Evolutionary conservation across 2,797 vertebrate species (phyloP).

Genomic region (Spinibarbus caldwelli): DNA sequence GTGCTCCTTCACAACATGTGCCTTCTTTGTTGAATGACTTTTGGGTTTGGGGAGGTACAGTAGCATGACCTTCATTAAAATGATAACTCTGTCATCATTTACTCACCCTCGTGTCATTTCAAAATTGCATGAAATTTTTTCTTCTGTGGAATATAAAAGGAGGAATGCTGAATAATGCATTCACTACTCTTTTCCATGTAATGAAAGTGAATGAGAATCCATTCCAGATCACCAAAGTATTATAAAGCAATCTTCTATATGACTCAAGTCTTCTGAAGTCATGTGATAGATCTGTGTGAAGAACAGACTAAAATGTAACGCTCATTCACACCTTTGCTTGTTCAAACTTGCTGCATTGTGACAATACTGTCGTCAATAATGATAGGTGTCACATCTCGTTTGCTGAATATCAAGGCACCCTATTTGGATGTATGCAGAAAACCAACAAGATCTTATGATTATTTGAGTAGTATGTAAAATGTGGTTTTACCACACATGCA

Average conservation of each 20-base stretch:
- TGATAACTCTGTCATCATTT: neutral
- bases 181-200: neutral
- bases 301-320: neutral
- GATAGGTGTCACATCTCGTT: neutral
- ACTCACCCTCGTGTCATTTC: neutral
- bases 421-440: neutral
- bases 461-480: neutral
- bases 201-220: neutral
- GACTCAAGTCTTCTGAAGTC: neutral
- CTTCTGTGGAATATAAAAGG: neutral
- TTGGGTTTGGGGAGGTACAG: neutral
- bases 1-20: neutral
- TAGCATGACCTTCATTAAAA: slow-evolving; percentile 16
- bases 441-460: too few species aligned
- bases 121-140: neutral
- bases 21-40: neutral
- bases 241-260: neutral
- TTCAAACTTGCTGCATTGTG: neutral
- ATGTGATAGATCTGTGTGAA: neutral
- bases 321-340: neutral
- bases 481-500: neutral
- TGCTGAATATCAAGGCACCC: neutral
- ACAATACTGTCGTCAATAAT: neutral
- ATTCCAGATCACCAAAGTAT: neutral
- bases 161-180: neutral